Evolutionary conservation across 2,113 vertebrate species (phyloP).

Genomic region (Phaethornis superciliosus): DNA sequence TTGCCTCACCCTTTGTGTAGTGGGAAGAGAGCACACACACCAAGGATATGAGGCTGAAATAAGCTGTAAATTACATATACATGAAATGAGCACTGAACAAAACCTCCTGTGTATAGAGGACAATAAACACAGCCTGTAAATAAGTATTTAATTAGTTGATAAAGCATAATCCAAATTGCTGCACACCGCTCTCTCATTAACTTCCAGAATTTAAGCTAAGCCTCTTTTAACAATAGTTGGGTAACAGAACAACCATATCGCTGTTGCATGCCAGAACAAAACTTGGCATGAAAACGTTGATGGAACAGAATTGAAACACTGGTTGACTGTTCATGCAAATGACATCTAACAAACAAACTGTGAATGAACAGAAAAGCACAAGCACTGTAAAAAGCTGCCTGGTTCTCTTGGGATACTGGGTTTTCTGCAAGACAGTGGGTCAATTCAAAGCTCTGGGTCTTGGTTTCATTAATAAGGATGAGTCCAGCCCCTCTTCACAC

Average conservation of each 20-base stretch:
- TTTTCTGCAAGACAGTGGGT: conserved; percentile 24
- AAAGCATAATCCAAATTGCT: conserved; percentile 42
- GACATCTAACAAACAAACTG: conserved; percentile 58
- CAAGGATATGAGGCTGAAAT: neutral
- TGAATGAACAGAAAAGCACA: conserved; percentile 41
- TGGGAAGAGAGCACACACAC: neutral
- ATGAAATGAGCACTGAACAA: neutral
- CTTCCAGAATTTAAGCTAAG: conserved; percentile 44
- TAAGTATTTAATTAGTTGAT: conserved; percentile 60
- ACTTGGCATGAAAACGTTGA: conserved; percentile 16
- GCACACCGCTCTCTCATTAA: conserved; percentile 16
- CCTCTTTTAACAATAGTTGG: conserved; percentile 40
- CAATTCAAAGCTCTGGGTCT: conserved; percentile 30
- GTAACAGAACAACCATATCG: neutral
- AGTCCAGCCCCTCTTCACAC: neutral
- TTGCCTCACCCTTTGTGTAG: neutral
- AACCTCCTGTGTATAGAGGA: neutral
- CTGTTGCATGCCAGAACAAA: conserved; percentile 25
- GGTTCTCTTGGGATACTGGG: neutral
- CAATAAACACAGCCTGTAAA: conserved; percentile 41
- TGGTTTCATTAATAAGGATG: conserved; percentile 10
- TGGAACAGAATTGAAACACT: conserved; percentile 28
- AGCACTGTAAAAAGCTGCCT: conserved; percentile 1
- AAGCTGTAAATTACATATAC: conserved; percentile 17
- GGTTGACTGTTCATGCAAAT: conserved; percentile 54